A percentile compares a stretch with the other conserved stretches of the same genome.
Conservation (phyloP, 2,797 vertebrate species). For the Neosilurus hyrtlii region DNA sequence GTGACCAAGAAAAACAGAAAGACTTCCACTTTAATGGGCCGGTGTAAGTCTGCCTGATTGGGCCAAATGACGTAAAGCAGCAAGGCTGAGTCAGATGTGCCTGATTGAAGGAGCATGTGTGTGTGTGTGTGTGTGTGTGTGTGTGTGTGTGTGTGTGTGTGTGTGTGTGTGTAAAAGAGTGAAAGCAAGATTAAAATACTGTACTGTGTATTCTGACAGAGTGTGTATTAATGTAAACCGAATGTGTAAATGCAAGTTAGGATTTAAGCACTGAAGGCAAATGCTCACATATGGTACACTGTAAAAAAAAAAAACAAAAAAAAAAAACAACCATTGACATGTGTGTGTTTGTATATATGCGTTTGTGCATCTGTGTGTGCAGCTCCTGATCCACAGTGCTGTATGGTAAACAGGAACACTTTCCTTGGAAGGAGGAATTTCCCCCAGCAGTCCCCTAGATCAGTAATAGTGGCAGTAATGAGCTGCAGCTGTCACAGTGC, state of each 20-base stretch:
- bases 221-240: not conserved
- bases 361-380: slow-evolving; percentile 47
- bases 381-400: slow-evolving; percentile 52
- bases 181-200: slow-evolving; percentile 31
- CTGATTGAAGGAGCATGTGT: slow-evolving; percentile 51
- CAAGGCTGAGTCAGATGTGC: slow-evolving; percentile 48
- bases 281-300: slow-evolving; percentile 7
- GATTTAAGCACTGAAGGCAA: slow-evolving; percentile 8
- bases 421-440: slow-evolving; percentile 79
- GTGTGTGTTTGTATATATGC: slow-evolving; percentile 29
- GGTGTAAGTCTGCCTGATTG: slow-evolving; percentile 48
- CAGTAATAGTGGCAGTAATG: slow-evolving; percentile 88
- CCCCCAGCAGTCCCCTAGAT: slow-evolving; percentile 79
- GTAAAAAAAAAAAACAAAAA: not conserved
- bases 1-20: slow-evolving; percentile 46
- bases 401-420: slow-evolving; percentile 76
- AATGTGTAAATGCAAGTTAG: not conserved
- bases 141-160: slow-evolving; percentile 25
- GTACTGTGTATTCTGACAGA: slow-evolving; percentile 29
- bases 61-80: slow-evolving; percentile 51
- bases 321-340: not conserved
- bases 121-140: slow-evolving; percentile 35
- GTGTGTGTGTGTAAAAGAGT: slow-evolving; percentile 1
- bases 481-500: slow-evolving; percentile 90
- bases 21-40: slow-evolving; percentile 47